These are phyloP conservation scores for Ianthella basta DNA, from an alignment of 37 sponge, comb jelly and placozoan species.

Conservation along the genomic window DNA sequence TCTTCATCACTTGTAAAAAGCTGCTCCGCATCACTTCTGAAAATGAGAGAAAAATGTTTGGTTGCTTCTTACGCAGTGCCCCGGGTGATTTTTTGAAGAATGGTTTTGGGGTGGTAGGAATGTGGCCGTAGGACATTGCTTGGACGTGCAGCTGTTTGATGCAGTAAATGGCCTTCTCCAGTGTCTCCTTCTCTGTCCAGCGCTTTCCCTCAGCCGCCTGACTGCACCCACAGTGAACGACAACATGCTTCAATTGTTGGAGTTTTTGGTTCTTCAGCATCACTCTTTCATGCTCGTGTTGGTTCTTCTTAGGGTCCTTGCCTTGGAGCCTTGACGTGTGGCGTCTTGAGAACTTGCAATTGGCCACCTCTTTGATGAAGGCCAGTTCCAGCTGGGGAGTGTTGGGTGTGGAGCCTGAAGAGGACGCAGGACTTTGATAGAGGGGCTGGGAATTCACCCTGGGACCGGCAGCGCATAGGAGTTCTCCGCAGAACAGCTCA, in stretches of 20 bases:
- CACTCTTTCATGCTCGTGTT: not conserved
- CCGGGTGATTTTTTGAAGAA: not conserved
- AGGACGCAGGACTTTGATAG: too few species aligned
- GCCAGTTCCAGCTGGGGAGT: too few species aligned
- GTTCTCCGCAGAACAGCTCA: too few species aligned
- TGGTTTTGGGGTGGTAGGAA: not conserved
- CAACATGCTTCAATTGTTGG: not conserved
- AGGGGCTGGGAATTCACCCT: too few species aligned
- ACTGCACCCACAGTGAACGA: not conserved
- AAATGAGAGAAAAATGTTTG: constrained; percentile 1
- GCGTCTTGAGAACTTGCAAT: too few species aligned
- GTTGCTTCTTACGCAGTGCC: not conserved
- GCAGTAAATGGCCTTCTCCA: not conserved
- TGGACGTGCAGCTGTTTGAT: not conserved
- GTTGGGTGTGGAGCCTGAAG: too few species aligned
- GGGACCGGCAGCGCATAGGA: too few species aligned
- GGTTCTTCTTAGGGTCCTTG: not conserved
- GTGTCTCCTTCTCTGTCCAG: constrained; percentile 11
- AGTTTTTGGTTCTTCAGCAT: constrained; percentile 10
- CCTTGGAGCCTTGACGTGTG: too few species aligned
- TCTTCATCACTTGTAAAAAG: not conserved
- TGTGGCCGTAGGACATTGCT: not conserved
- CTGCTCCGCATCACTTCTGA: constrained; percentile 8
- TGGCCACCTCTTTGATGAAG: too few species aligned
- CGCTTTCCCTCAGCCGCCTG: not conserved